Conservation (phyloP, 35 echinoderm and acorn worm species). For the Apostichopus parvimensis region DNA sequence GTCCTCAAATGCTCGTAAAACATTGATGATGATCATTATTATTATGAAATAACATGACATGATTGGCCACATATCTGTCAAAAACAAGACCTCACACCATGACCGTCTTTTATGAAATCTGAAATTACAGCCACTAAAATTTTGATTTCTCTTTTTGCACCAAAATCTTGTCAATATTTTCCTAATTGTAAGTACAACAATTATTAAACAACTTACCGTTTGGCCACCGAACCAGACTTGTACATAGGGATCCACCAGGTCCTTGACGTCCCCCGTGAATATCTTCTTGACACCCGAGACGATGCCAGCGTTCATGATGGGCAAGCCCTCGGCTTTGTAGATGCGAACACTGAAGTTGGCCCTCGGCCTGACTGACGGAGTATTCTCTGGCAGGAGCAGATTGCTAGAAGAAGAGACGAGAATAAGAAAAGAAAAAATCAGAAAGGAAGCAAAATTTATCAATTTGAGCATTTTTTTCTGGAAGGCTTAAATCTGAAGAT, state of each 20-base stretch:
- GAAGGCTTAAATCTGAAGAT: neutral
- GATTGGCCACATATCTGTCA: too few relatives aligned
- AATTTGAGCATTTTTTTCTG: neutral
- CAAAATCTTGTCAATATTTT: too few relatives aligned
- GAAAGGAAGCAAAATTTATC: neutral
- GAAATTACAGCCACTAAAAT: too few relatives aligned
- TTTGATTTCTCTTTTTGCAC: too few relatives aligned
- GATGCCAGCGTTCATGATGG: conserved; percentile 97
- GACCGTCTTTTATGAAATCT: too few relatives aligned
- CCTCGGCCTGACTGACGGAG: conserved; percentile 74
- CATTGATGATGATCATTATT: too few relatives aligned
- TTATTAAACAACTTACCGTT: conserved; percentile 55
- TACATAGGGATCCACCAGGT: conserved; percentile 92
- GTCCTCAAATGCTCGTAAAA: too few relatives aligned
- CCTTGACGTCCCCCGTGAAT: conserved; percentile 87
- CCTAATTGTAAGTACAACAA: neutral
- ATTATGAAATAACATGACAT: too few relatives aligned
- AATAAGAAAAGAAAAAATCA: neutral
- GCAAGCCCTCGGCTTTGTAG: conserved; percentile 90
- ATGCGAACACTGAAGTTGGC: conserved; percentile 83
- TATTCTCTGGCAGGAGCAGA: conserved; percentile 86
- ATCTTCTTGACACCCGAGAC: conserved; percentile 98
- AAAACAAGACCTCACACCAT: too few relatives aligned
- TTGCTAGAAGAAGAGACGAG: conserved; percentile 53
- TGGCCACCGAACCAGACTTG: conserved; percentile 88